Percentiles rank a stretch among this genome's conserved stretches.
Conservation (phyloP, 2,888 invertebrate species). For the Salpingus planirostris region DNA sequence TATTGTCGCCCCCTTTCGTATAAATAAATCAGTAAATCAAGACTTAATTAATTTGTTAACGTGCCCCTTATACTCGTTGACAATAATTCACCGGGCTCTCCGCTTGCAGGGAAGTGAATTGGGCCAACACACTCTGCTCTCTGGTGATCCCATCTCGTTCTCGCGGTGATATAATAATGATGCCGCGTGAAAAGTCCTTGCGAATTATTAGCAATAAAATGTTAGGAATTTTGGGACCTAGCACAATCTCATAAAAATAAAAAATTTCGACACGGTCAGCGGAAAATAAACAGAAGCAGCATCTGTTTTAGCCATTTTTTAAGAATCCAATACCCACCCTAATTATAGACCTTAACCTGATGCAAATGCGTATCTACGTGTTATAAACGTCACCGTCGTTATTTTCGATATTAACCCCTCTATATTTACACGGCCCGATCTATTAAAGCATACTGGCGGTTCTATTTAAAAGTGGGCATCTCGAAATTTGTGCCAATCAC, state of each 20-base stretch:
- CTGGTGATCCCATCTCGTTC: too few species aligned
- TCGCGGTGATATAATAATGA: too few species aligned
- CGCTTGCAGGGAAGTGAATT: too few species aligned
- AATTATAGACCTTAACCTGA: constrained; percentile 19
- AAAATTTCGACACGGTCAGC: constrained; percentile 10
- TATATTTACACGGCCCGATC: constrained; percentile 26
- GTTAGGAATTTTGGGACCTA: constrained; percentile 9
- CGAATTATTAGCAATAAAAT: constrained; percentile 10
- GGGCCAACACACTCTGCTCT: too few species aligned
- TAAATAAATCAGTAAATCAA: constrained; percentile 1
- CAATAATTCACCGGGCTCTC: too few species aligned
- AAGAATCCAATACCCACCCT: constrained; percentile 22
- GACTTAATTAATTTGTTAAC: constrained; percentile 6
- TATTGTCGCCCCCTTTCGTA: too few species aligned
- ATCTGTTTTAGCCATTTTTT: constrained; percentile 25
- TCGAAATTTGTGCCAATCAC: constrained; percentile 29
- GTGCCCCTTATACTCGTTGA: too few species aligned
- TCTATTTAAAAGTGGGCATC: constrained; percentile 29
- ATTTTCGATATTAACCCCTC: constrained; percentile 30
- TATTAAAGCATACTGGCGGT: constrained; percentile 20
- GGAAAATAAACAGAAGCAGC: constrained; percentile 16
- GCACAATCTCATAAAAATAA: constrained; percentile 16
- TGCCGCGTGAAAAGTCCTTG: too few species aligned
- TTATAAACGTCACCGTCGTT: constrained; percentile 26
- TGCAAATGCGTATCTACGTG: constrained; percentile 17